Conservation (phyloP, 2,888 invertebrate species). For the Plagodis pulveraria region DNA sequence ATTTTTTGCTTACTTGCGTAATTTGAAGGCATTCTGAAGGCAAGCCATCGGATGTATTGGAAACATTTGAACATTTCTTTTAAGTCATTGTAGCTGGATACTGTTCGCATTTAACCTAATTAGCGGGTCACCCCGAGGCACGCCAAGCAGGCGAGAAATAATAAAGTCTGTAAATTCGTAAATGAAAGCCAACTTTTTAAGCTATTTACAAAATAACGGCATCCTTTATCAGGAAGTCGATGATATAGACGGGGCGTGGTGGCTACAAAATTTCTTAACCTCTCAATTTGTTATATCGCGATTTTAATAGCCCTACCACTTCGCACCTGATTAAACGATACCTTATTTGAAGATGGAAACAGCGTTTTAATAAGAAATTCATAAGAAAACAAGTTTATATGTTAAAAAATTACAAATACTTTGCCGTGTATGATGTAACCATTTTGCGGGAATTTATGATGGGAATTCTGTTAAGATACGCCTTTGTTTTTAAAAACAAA, state of each 20-base stretch:
- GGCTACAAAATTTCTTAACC: constrained; percentile 5
- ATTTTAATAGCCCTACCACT: constrained; percentile 19
- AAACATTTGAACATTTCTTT: too few species aligned
- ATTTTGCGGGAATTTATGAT: neutral
- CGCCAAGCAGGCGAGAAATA: too few species aligned
- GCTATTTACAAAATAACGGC: constrained; percentile 5
- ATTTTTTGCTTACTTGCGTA: too few species aligned
- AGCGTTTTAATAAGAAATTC: neutral
- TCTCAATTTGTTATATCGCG: constrained; percentile 18
- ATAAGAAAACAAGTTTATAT: too few species aligned
- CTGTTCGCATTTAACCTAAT: too few species aligned
- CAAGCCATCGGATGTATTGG: too few species aligned
- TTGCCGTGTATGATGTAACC: neutral
- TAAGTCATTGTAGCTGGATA: too few species aligned
- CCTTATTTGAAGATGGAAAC: constrained; percentile 17
- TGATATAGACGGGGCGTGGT: constrained; percentile 9
- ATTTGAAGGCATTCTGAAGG: too few species aligned
- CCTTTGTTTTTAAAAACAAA: too few species aligned
- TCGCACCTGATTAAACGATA: constrained; percentile 23
- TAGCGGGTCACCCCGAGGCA: too few species aligned
- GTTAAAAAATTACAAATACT: neutral
- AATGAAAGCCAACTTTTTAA: neutral
- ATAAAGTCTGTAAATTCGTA: neutral
- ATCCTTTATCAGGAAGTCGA: constrained; percentile 2
- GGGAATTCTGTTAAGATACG: too few species aligned